These are phyloP conservation scores for Stomatorhinus walkeri DNA, from an alignment of 2,797 vertebrate genomes.

Conservation along the genomic window DNA sequence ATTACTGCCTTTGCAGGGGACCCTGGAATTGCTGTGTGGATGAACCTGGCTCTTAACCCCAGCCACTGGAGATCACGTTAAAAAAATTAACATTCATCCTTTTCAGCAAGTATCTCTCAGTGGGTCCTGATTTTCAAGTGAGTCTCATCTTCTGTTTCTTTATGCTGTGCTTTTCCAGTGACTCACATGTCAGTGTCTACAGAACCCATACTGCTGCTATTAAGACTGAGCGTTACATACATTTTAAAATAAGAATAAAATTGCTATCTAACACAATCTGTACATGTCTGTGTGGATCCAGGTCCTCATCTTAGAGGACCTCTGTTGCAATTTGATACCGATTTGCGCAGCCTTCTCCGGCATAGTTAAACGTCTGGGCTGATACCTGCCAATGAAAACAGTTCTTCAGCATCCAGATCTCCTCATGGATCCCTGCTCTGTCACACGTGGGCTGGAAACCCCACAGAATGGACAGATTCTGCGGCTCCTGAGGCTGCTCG, in stretches of 20 bases:
- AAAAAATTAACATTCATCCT: conserved; percentile 25
- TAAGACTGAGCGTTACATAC: background rate
- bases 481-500: background rate
- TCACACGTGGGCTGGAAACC: background rate
- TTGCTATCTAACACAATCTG: conserved; percentile 1
- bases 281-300: conserved; percentile 13
- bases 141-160: conserved; percentile 40
- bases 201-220: background rate
- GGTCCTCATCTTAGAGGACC: conserved; percentile 30
- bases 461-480: conserved; percentile 15
- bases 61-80: background rate
- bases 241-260: background rate
- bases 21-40: background rate
- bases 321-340: conserved; percentile 33
- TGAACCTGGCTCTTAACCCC: background rate
- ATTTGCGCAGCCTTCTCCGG: conserved; percentile 17
- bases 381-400: conserved; percentile 39
- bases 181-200: background rate
- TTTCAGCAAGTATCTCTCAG: conserved; percentile 13
- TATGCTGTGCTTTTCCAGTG: background rate
- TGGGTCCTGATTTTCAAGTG: conserved; percentile 29
- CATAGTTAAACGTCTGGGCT: conserved; percentile 25
- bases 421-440: conserved; percentile 24
- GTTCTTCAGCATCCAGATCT: conserved; percentile 26
- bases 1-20: background rate